Conservation (phyloP, 2,113 vertebrate species). For the Malurus melanocephalus region DNA sequence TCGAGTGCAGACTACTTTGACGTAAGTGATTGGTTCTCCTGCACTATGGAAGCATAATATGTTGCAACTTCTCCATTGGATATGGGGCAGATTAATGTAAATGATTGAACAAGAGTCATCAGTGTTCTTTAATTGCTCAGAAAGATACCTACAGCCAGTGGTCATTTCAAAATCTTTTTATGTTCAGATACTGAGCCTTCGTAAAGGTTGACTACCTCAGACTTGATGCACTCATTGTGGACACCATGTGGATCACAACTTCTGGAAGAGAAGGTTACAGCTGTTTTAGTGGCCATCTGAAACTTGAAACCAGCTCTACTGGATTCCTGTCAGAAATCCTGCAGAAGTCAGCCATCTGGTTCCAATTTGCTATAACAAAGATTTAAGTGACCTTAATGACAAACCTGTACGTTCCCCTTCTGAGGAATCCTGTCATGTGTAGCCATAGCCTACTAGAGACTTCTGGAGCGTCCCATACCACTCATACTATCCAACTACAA, state of each 20-base stretch:
- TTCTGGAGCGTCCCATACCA: slow-evolving; percentile 69
- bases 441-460: slow-evolving; percentile 76
- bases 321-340: slow-evolving; percentile 77
- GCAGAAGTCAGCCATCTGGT: slow-evolving; percentile 80
- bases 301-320: slow-evolving; percentile 82
- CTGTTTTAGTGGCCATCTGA: slow-evolving; percentile 76
- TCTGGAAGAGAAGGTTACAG: slow-evolving; percentile 79
- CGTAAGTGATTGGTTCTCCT: slow-evolving; percentile 62
- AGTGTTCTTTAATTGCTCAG: slow-evolving; percentile 71
- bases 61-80: slow-evolving; percentile 74
- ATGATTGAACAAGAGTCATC: slow-evolving; percentile 67
- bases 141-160: slow-evolving; percentile 73
- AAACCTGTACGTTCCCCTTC: slow-evolving; percentile 74
- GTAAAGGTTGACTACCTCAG: slow-evolving; percentile 89
- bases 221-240: slow-evolving; percentile 84
- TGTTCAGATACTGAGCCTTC: slow-evolving; percentile 83
- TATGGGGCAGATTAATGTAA: slow-evolving; percentile 69
- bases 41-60: slow-evolving; percentile 71
- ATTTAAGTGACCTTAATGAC: slow-evolving; percentile 96
- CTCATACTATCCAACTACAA: slow-evolving; percentile 52
- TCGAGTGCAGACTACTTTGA: slow-evolving; percentile 75
- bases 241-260: slow-evolving; percentile 84
- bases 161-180: slow-evolving; percentile 82
- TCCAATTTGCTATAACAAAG: slow-evolving; percentile 83
- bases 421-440: slow-evolving; percentile 71